A percentile compares a stretch with the other conserved stretches of the same genome.
Evolutionary conservation across 2,113 vertebrate species (phyloP).

Genomic region (Ceuthmochares aereus): DNA sequence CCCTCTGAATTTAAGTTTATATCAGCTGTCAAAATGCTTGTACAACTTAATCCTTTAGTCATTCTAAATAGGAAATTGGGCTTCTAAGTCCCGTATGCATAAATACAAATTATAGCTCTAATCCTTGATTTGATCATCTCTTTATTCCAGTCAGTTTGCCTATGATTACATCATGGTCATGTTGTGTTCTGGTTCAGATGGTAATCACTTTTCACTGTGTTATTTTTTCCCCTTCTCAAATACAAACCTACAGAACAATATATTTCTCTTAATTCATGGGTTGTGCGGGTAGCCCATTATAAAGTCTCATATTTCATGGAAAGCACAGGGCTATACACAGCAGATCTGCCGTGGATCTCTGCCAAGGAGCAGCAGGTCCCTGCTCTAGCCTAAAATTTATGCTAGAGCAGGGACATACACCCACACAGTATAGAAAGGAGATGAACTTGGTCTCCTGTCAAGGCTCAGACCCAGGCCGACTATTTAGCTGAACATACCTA

Average conservation of each 20-base stretch:
- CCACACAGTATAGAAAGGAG: background rate
- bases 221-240: background rate
- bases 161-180: rapidly evolving
- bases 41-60: background rate
- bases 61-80: background rate
- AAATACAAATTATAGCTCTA: background rate
- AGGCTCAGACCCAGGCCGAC: background rate
- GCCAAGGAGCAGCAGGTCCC: background rate
- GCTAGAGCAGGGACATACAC: background rate
- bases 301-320: background rate
- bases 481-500: background rate
- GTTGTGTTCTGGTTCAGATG: background rate
- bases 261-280: background rate
- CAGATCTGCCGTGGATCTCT: background rate
- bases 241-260: background rate
- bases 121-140: background rate
- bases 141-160: background rate
- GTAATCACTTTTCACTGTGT: background rate
- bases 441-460: background rate
- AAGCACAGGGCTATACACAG: background rate
- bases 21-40: background rate
- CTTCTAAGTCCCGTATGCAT: background rate
- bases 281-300: background rate
- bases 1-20: background rate
- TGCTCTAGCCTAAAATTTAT: background rate